A percentile compares a stretch with the other conserved stretches of the same genome.
These are phyloP conservation scores for Acanthopagrus latus DNA, from an alignment of 2,797 vertebrate species.

Conservation along the genomic window DNA sequence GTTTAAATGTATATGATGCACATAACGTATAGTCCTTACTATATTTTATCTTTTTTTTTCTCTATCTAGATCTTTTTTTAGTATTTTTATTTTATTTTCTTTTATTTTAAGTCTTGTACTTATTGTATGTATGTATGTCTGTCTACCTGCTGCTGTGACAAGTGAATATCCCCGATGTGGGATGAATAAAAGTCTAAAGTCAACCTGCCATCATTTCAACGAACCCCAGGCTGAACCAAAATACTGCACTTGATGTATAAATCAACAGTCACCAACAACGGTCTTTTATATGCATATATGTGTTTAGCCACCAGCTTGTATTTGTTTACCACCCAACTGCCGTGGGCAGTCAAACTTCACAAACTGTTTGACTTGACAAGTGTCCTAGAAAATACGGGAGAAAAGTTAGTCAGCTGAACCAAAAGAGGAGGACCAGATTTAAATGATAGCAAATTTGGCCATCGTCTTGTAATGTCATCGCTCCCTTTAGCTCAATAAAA, in stretches of 20 bases:
- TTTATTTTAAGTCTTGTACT: too few relatives aligned
- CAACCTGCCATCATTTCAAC: too few relatives aligned
- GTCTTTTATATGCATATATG: not conserved
- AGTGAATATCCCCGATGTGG: too few relatives aligned
- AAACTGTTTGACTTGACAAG: not conserved
- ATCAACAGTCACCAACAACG: not conserved
- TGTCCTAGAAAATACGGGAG: not conserved
- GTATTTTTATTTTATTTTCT: too few relatives aligned
- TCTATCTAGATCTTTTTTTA: too few relatives aligned
- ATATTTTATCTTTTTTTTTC: too few relatives aligned
- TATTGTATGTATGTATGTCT: too few relatives aligned
- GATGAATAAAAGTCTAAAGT: too few relatives aligned
- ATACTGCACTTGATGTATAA: not conserved
- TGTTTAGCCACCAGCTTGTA: not conserved
- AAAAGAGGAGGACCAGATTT: not conserved
- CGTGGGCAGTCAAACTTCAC: too few relatives aligned
- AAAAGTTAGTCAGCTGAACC: not conserved
- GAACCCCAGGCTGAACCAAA: not conserved
- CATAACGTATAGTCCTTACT: too few relatives aligned
- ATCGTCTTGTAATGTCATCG: constrained; percentile 1
- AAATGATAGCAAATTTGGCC: not conserved
- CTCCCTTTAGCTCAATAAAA: constrained; percentile 10
- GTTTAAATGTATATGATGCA: too few relatives aligned
- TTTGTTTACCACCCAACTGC: not conserved
- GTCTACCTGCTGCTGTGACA: too few relatives aligned